Conservation (phyloP, 2,113 vertebrate species). For the Elachura formosa region DNA sequence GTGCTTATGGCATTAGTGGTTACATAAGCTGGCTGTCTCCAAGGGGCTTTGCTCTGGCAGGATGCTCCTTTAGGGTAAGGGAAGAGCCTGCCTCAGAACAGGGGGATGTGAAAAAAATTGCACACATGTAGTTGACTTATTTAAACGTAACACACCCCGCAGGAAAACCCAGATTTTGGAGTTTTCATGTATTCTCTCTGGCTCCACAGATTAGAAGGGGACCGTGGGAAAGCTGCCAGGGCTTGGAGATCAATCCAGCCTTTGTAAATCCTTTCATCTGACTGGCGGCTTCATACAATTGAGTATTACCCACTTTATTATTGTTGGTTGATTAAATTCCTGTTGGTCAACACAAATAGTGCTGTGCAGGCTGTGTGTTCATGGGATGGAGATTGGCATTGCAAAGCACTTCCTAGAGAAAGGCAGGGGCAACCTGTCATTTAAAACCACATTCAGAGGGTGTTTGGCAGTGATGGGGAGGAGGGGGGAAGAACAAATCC, state of each 20-base stretch:
- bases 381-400: constrained; percentile 2
- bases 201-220: constrained; percentile 36
- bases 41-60: neutral
- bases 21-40: constrained; percentile 35
- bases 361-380: neutral
- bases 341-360: constrained; percentile 65
- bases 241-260: constrained; percentile 55
- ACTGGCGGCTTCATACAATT: constrained; percentile 50
- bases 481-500: neutral
- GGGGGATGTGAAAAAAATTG: neutral
- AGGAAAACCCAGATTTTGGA: neutral
- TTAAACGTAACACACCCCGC: neutral
- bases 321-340: constrained; percentile 65
- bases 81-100: neutral
- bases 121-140: neutral
- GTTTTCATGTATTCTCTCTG: constrained; percentile 25
- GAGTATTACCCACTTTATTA: constrained; percentile 66
- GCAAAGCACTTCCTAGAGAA: constrained; percentile 22
- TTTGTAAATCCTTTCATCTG: constrained; percentile 68
- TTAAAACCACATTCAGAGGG: neutral
- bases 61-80: constrained; percentile 43
- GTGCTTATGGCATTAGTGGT: constrained; percentile 42
- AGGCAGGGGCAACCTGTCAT: neutral
- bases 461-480: neutral
- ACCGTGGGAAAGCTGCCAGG: constrained; percentile 68